phyloP scores from a whole-genome alignment of 2,113 vertebrate genomes.

The Podarcis cretensis region DNA sequence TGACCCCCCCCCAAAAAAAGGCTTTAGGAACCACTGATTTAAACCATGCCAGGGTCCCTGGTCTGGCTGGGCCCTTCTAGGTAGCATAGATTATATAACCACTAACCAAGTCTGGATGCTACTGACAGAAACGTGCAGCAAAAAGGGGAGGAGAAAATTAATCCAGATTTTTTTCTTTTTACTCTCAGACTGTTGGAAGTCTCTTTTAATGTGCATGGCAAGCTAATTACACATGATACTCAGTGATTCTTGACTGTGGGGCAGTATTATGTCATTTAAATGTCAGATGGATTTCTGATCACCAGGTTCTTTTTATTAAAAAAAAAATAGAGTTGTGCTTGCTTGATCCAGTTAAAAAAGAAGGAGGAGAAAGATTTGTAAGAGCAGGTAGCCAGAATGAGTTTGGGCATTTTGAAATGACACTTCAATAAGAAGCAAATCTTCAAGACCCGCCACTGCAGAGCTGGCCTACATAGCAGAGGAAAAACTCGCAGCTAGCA shows the following conservation, averaged over 20 bases:
- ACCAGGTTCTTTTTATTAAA: constrained; percentile 18
- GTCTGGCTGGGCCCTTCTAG: neutral
- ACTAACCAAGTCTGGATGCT: constrained; percentile 21
- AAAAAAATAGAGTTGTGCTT: too few relatives aligned
- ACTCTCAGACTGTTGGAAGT: constrained; percentile 29
- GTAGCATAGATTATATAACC: neutral
- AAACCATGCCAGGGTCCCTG: neutral
- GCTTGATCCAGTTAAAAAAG: neutral
- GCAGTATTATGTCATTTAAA: constrained; percentile 52
- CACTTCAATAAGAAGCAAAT: constrained; percentile 51
- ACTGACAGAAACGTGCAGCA: neutral
- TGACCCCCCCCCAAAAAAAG: too few relatives aligned
- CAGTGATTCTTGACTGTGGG: constrained; percentile 21
- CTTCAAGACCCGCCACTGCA: constrained; percentile 61
- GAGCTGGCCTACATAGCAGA: constrained; percentile 64
- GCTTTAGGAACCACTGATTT: neutral
- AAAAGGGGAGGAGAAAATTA: neutral
- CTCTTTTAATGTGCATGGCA: neutral
- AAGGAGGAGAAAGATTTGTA: constrained; percentile 24
- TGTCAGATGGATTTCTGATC: constrained; percentile 56
- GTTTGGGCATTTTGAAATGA: constrained; percentile 44
- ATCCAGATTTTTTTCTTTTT: constrained; percentile 6
- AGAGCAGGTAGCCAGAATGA: constrained; percentile 49
- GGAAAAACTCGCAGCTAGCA: constrained; percentile 44
- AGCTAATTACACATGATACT: neutral